Evolutionary conservation across 2,888 invertebrate genomes (phyloP).

Genomic region (Oligia latruncula): DNA sequence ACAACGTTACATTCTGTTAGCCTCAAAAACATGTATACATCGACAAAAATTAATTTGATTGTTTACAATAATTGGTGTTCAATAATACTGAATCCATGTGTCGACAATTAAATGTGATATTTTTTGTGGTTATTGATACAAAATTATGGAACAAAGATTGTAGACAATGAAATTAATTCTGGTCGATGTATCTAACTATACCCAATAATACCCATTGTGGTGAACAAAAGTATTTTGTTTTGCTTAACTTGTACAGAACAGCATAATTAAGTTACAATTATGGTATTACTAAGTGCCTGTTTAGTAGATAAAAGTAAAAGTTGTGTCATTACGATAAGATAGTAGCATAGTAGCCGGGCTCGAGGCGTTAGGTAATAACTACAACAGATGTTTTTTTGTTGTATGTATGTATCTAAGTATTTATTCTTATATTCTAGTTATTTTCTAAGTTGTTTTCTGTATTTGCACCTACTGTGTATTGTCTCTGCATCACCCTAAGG

Average conservation of each 20-base stretch:
- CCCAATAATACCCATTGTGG: neutral
- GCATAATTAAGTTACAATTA: neutral
- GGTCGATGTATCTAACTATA: neutral
- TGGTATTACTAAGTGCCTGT: neutral
- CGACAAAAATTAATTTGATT: neutral
- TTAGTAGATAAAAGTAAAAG: neutral
- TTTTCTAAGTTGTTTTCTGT: no score
- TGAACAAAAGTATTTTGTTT: conserved; percentile 3
- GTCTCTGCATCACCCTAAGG: no score
- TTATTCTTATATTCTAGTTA: no score
- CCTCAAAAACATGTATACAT: neutral
- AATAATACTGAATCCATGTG: neutral
- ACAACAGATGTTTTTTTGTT: neutral
- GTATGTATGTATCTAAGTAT: no score
- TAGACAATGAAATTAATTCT: neutral
- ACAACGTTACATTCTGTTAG: neutral
- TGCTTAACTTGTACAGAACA: neutral
- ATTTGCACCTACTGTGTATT: no score
- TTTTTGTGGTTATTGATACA: neutral
- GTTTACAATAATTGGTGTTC: neutral
- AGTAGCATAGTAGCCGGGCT: neutral
- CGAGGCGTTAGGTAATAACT: neutral
- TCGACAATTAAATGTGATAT: neutral
- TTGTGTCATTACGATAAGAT: neutral
- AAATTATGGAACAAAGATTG: neutral